phyloP scores from a whole-genome alignment of 2,888 invertebrate species.

The Drosophila imparisetae region DNA sequence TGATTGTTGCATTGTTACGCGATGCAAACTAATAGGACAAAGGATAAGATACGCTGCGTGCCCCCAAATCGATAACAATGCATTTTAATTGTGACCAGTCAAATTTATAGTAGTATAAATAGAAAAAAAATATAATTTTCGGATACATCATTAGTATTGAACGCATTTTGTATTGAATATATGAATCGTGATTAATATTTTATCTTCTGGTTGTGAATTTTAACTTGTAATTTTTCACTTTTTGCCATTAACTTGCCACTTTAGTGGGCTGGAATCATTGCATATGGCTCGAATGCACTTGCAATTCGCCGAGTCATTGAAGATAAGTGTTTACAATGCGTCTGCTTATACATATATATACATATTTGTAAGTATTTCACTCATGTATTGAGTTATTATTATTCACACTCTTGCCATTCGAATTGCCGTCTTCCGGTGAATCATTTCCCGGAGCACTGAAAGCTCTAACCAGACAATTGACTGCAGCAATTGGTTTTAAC shows the following conservation, averaged over 20 bases:
- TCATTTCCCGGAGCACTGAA: conserved; percentile 12
- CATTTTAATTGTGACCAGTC: background rate
- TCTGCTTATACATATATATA: background rate
- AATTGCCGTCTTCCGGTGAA: conserved; percentile 46
- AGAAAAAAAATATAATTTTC: background rate
- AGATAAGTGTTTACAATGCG: conserved; percentile 1
- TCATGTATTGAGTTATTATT: conserved; percentile 15
- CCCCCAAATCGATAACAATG: background rate
- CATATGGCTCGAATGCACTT: conserved; percentile 2
- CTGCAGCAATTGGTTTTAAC: conserved; percentile 35
- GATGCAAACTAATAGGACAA: background rate
- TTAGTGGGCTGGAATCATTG: background rate
- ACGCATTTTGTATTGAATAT: background rate
- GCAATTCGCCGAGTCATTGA: conserved; percentile 7
- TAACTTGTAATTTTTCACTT: background rate
- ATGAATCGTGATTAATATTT: background rate
- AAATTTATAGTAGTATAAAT: background rate
- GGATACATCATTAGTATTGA: background rate
- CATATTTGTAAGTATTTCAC: background rate
- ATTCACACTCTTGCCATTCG: conserved; percentile 26
- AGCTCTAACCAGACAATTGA: conserved; percentile 34
- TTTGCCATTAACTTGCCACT: background rate
- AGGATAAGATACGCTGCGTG: background rate
- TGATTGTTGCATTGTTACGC: background rate
- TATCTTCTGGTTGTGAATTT: background rate